Conservation (phyloP, 1,140 invertebrate species). For the Melanaphis sacchari region DNA sequence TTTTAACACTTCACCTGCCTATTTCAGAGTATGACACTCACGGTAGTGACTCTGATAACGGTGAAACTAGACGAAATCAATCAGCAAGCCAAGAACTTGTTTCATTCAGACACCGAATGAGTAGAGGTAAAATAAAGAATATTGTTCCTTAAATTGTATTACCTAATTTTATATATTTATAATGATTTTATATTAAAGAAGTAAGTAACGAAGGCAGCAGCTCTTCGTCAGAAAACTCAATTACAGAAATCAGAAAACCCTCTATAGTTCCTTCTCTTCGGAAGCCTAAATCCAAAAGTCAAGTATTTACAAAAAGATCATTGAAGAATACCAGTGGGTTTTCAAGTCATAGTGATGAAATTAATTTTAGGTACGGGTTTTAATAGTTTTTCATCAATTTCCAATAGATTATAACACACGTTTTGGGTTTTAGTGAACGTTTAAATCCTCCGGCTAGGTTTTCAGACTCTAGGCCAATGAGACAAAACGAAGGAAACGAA, state of each 20-base stretch:
- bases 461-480: slow-evolving; percentile 65
- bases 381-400: background rate
- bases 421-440: slow-evolving; percentile 64
- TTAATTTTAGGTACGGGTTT: slow-evolving; percentile 74
- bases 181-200: slow-evolving; percentile 32
- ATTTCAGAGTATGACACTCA: slow-evolving; percentile 86
- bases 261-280: slow-evolving; percentile 68
- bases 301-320: slow-evolving; percentile 68
- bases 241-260: slow-evolving; percentile 71
- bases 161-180: slow-evolving; percentile 33
- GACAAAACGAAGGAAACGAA: slow-evolving; percentile 65
- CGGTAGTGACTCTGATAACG: slow-evolving; percentile 74
- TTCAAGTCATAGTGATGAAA: slow-evolving; percentile 80
- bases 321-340: slow-evolving; percentile 78
- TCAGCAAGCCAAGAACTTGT: slow-evolving; percentile 67
- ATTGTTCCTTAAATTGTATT: background rate
- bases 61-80: slow-evolving; percentile 62
- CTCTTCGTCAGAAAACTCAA: slow-evolving; percentile 75
- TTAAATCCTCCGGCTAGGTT: slow-evolving; percentile 70
- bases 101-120: slow-evolving; percentile 66
- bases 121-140: slow-evolving; percentile 2
- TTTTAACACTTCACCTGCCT: slow-evolving; percentile 84
- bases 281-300: slow-evolving; percentile 71
- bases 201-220: slow-evolving; percentile 72
- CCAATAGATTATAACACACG: background rate